Conservation (phyloP, 35 echinoderm and acorn worm genomes). For the Lytechinus variegatus region DNA sequence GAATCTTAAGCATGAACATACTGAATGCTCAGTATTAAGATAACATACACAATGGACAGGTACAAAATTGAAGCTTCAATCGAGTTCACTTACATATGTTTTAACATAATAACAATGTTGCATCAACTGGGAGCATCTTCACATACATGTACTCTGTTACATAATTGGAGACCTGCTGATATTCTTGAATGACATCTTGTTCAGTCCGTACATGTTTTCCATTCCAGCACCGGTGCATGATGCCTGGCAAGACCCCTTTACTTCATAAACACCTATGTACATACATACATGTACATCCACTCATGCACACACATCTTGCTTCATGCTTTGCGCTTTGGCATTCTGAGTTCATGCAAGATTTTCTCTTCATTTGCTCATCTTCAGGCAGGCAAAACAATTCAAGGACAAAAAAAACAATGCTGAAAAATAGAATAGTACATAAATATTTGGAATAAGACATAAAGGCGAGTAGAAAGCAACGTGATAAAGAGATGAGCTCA, state of each 20-base stretch:
- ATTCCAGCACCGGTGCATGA: background rate
- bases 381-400: background rate
- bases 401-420: background rate
- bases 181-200: background rate
- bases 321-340: background rate
- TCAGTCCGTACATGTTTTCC: background rate
- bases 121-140: background rate
- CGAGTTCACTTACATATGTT: background rate
- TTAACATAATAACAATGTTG: background rate
- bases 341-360: background rate
- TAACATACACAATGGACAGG: background rate
- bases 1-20: no score
- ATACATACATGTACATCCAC: background rate
- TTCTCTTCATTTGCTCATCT: background rate
- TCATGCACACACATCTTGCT: background rate
- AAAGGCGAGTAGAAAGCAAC: background rate
- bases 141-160: no score
- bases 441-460: conserved; percentile 15
- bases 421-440: conserved; percentile 13
- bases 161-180: no score
- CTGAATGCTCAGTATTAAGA: no score
- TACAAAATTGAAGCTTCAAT: background rate
- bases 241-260: background rate
- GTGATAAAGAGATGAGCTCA: background rate
- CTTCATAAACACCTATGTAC: background rate